Conservation (phyloP, 2,888 invertebrate genomes). For the Brachyptera putata region DNA sequence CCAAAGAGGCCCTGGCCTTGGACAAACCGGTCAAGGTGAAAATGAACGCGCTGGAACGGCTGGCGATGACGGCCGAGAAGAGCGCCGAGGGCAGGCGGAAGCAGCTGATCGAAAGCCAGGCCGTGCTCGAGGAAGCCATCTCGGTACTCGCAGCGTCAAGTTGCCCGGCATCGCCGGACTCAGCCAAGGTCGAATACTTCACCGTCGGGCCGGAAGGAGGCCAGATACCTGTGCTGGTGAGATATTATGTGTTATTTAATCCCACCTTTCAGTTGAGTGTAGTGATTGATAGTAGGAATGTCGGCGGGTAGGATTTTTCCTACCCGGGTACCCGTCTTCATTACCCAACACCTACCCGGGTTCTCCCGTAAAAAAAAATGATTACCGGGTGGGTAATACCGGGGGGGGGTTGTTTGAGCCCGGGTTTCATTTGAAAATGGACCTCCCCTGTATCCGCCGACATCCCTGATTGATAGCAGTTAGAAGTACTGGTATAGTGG, state of each 20-base stretch:
- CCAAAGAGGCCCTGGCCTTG: conserved; percentile 37
- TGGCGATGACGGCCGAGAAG: conserved; percentile 41
- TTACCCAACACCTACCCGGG: too few species aligned
- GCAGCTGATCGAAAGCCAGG: conserved; percentile 28
- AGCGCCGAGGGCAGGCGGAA: not conserved
- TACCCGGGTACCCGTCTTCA: too few species aligned
- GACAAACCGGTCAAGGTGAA: conserved; percentile 24
- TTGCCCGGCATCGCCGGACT: conserved; percentile 41
- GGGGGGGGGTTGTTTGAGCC: too few species aligned
- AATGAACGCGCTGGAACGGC: conserved; percentile 30
- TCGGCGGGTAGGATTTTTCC: too few species aligned
- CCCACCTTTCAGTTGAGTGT: not conserved
- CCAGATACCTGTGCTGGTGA: conserved; percentile 37
- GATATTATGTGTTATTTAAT: too few species aligned
- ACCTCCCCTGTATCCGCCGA: too few species aligned
- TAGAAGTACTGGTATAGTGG: too few species aligned
- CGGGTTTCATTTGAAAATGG: too few species aligned
- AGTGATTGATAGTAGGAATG: too few species aligned
- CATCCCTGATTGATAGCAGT: too few species aligned
- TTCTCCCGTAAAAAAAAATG: too few species aligned
- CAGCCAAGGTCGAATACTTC: conserved; percentile 48
- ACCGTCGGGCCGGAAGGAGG: conserved; percentile 44
- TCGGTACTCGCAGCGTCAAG: conserved; percentile 43
- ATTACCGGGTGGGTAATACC: too few species aligned
- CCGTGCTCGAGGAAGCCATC: conserved; percentile 34